Conservation (phyloP, 2,888 invertebrate genomes). For the Blomia tropicalis region DNA sequence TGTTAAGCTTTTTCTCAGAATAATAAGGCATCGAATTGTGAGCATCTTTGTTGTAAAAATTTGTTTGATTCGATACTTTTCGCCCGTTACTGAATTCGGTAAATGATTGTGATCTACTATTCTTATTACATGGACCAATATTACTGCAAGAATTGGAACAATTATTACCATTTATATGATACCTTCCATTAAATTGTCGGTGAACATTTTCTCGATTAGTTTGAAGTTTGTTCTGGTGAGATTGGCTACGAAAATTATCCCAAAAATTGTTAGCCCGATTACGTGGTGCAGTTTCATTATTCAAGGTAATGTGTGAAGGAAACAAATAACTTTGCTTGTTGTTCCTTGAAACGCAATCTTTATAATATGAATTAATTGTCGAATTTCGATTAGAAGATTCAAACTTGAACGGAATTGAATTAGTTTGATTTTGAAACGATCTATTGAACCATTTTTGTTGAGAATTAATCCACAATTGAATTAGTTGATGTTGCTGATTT, state of each 20-base stretch:
- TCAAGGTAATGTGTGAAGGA: conserved; percentile 41
- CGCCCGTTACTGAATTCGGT: background rate
- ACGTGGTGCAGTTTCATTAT: conserved; percentile 77
- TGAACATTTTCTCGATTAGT: conserved; percentile 17
- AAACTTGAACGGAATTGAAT: background rate
- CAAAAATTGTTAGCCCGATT: conserved; percentile 81
- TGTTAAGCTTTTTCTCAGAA: background rate
- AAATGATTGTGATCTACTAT: background rate
- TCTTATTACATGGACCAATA: conserved; percentile 4
- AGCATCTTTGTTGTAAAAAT: background rate
- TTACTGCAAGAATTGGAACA: background rate
- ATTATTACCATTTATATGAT: background rate
- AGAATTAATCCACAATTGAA: conserved; percentile 20
- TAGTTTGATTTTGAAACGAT: background rate
- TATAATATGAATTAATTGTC: background rate
- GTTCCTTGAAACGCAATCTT: background rate
- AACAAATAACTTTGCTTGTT: background rate
- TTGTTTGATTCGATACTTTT: background rate
- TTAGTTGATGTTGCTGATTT: conserved; percentile 25
- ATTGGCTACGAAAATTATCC: conserved; percentile 82
- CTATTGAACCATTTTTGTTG: conserved; percentile 9
- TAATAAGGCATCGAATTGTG: background rate
- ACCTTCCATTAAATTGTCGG: background rate
- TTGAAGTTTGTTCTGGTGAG: conserved; percentile 61
- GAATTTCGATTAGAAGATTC: too few species aligned